Base-by-base conservation (phyloP, 2,888 invertebrate genomes). In the Conus canariensis region DNA sequence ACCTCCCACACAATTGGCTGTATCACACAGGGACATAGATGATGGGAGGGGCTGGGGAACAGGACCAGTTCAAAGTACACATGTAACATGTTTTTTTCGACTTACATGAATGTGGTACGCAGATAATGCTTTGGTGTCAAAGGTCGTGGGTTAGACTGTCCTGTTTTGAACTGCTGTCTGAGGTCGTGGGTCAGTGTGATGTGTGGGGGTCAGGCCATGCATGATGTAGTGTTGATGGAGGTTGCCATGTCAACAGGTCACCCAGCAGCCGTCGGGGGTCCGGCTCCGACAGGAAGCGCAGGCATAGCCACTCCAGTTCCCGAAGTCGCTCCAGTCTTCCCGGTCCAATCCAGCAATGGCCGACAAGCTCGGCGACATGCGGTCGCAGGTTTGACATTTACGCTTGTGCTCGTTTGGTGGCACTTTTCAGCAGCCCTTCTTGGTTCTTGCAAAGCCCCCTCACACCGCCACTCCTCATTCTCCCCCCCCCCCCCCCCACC, bases 341-440 rank as follows among this genome's bases (percentile, higher is more conserved):
- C 59, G 90, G 60, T 90, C 91, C 85, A 85, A 91, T 86, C 64
- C 30, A n/a, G 88, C 45, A 87, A 88, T n/a, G n/a, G n/a, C n/a
- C n/a, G n/a, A 58, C 74, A 88, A n/a, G n/a, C n/a, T n/a, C 25
- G 92, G 89, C 90, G 86, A 88, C 91, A 92, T 91, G 82, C 92
- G 92, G 92, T 92, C 90, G 91, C n/a, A 91, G 91, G 91, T 91
- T 91, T 91, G 91, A 91, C 58, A 64, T 16, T 16, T 74, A 88
- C 74, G 80, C 89, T 91, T 80, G 64, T 88, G 88, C 87, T 70
- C 74, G 4, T 56, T 83, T 56, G 82, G 82, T 58, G 58, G 82
- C 82, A 83, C 82, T 83, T 83, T 83, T 83, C 77, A 80, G 14
- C 77, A 30, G 10, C 10, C n/a, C n/a, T n/a, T n/a, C n/a, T n/a